Evolutionary conservation across 2,113 vertebrate species (phyloP), one percentile per base, ranked within the genome.

Genomic region (Tyto alba): DNA sequence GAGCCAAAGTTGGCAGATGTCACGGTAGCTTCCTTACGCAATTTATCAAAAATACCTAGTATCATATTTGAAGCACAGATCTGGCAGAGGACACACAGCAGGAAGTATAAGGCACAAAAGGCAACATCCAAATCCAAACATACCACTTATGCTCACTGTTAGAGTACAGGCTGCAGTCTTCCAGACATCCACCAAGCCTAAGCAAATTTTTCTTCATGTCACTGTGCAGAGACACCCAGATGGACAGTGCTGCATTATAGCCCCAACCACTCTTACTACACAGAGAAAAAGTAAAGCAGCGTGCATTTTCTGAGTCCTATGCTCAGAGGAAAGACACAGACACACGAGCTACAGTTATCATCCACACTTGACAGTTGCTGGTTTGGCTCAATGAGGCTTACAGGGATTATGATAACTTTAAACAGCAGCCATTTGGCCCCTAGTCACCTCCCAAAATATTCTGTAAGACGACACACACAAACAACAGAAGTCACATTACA

Each of bases 371-470:
- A 95, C 96, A 97, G 96, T 97, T 97, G 95, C 96, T 96, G 89
- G 90, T 93, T 94, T 88, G 94, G 88, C 91, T 94, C 93, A 96
- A 8, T 71, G 66, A 87, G 92, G 91, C 81, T 96, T 95, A 95
- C 29, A 48, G 62, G 95, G 88, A 95, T 96, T 97, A 96, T 73
- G 87, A 83, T 85, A 94, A 96, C 84, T 90, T 82, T 79, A 82
- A 93, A 90, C 92, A 86, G 90, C 92, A 95, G 90, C 74, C 83
- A 0, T 74, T 89, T 96, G 96, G 91, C 85, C 86, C 76, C 63
- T 62, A 80, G 53, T 95, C 87, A 72, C 95, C 91, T 94, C 96
- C 95, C 78, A 97, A 97, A 97, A 97, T 97, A 96, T 97, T 97
- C 95, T 95, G 94, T 96, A 96, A 97, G 87, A 95, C 0, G 80